These are phyloP conservation scores for Plutella xylostella DNA, from an alignment of 2,888 invertebrate species.

Conservation along the genomic window DNA sequence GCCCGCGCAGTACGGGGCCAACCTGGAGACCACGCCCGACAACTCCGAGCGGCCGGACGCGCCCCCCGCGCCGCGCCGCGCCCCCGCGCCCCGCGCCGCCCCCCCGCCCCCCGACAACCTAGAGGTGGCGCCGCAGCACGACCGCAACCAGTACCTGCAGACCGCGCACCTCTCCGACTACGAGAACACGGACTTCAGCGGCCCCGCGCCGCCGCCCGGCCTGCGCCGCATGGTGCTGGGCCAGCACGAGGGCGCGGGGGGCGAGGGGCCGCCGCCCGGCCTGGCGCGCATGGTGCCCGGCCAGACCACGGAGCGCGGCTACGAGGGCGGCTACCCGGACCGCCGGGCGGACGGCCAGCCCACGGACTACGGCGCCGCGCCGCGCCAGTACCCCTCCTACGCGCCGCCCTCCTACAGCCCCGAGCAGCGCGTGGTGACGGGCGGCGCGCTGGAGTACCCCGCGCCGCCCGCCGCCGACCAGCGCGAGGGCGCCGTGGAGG, in stretches of 20 bases:
- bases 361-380: constrained; percentile 38
- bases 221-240: constrained; percentile 76
- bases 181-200: constrained; percentile 56
- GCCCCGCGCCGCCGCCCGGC: constrained; percentile 72
- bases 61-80: constrained; percentile 35
- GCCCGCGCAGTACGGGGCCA: constrained; percentile 61
- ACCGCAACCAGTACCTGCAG: constrained; percentile 81
- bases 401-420: constrained; percentile 45
- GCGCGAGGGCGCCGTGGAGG: constrained; percentile 70
- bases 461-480: constrained; percentile 42
- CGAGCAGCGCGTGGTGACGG: constrained; percentile 67
- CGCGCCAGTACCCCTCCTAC: constrained; percentile 50
- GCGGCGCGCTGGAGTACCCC: constrained; percentile 56
- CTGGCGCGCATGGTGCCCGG: constrained; percentile 66
- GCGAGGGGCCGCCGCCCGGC: constrained; percentile 65
- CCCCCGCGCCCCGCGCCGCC: constrained; percentile 41
- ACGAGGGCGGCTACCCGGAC: constrained; percentile 46
- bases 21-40: constrained; percentile 75
- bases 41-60: constrained; percentile 76
- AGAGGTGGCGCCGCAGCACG: constrained; percentile 75
- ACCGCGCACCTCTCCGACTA: constrained; percentile 78
- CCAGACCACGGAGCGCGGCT: constrained; percentile 48
- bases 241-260: constrained; percentile 68
- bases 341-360: constrained; percentile 55
- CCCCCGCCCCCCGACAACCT: constrained; percentile 62